Conservation (phyloP, 2,888 invertebrate genomes). For the Neuroscelio doddi region DNA sequence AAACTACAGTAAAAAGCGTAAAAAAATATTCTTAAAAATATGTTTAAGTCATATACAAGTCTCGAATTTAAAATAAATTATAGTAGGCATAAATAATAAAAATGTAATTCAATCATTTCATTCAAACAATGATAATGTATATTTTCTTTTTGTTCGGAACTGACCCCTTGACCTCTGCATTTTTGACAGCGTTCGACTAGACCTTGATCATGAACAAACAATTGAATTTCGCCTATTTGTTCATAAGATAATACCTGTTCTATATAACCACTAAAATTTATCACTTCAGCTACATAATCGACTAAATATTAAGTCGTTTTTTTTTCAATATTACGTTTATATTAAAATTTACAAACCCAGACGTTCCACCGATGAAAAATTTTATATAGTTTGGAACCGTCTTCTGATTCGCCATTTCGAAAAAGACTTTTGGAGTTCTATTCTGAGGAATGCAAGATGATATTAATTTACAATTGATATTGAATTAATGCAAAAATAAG, state of each 20-base stretch:
- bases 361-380: conserved; percentile 66
- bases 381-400: conserved; percentile 64
- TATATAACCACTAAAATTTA: neutral
- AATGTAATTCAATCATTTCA: too few relatives aligned
- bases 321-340: neutral
- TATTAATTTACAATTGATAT: too few relatives aligned
- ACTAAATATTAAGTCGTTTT: neutral
- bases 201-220: conserved; percentile 34
- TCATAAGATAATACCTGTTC: neutral
- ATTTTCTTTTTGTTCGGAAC: neutral
- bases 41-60: too few relatives aligned
- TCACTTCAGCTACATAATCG: neutral
- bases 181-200: conserved; percentile 20
- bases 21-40: too few relatives aligned
- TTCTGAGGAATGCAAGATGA: too few relatives aligned
- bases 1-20: neutral
- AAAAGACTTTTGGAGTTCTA: too few relatives aligned
- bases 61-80: too few relatives aligned
- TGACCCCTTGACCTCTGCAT: conserved; percentile 40
- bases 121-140: too few relatives aligned
- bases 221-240: neutral
- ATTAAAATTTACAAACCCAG: conserved; percentile 60
- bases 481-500: too few relatives aligned
- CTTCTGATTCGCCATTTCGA: conserved; percentile 60
- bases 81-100: too few relatives aligned